Base-by-base conservation (phyloP, 2,113 vertebrate species). In the Trematomus loennbergii region DNA sequence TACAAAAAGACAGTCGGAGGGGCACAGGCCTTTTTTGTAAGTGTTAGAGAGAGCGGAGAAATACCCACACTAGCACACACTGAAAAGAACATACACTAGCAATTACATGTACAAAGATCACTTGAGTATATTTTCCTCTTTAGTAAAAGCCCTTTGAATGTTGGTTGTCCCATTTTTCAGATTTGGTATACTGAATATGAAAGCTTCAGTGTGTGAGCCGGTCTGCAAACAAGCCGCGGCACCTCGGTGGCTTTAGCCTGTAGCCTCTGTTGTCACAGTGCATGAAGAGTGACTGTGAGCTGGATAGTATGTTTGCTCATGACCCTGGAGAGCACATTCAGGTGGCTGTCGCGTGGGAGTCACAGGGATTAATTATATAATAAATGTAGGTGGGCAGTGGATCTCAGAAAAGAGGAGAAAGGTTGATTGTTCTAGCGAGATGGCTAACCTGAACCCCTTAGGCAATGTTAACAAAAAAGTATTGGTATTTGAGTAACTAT, bases 361-460 rank as follows among this genome's bases (percentile, higher is more conserved):
- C 4, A 3, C 50, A 50, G 45, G 81, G 73, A 81, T 87, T 83
- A 66, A 87, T 92, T 91, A 92, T 89, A 88, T 88, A 89, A 93
- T 91, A 52, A 87, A 79, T 58, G 79, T 46, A 84, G 78, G 83
- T 84, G 83, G 76, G 78, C 78, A 76, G 72, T 8, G 45, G 68
- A 48, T 81, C 25, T 54, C 66, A 55, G 46, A 64, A 3, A 17
- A 50, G 36, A 71, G 52, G 48, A 74, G 59, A 86, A 20, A 86
- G 70, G 79, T 81, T 78, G 89, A 87, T 84, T 81, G 77, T 89
- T 85, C 58, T 63, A 86, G 65, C 52, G 45, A 72, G 59, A 82
- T 49, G 61, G 46, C 75, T 17, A 53, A 81, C 64, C 67, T n/a
- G 46, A 85, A 69, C 72, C 83, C 33, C 12, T 20, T 65, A 33